Evolutionary conservation across 2,113 vertebrate genomes (phyloP), one percentile per base, ranked within the genome.

Genomic region (Peucedramus taeniatus): DNA sequence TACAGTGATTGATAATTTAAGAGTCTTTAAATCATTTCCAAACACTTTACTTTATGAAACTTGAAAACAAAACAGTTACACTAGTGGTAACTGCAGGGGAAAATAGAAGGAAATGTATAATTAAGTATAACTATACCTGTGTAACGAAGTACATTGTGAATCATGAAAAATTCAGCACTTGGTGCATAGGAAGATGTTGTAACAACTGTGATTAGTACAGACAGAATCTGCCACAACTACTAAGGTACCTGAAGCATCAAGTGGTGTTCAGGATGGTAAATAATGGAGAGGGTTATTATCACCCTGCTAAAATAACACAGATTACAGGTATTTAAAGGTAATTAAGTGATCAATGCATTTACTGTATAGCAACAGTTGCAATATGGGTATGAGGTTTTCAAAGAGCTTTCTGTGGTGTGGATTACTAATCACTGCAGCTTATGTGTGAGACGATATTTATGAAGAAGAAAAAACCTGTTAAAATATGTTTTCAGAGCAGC

Each of bases 1-100:
- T 49, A 86, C 4, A 51, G 60, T 23, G 47, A 74, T 5, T 53
- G 28, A 42, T 75, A 90, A 79, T 91, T 95, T 81, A 61, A 59
- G 30, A 94, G 59, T 45, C 31, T 90, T 95, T 91, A 63, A 79
- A 93, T 45, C 42, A 90, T 40, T 91, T 33, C 20, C 20, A 45
- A 90, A 65, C 12, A 80, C n/a, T 61, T 31, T 44, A 40, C 21
- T 90, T 85, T 40, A 50, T 23, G 33, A 64, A 93, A 90, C 19
- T 80, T 68, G 57, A 56, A 95, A 92, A 77, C 13, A 63, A 47
- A 92, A 11, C 5, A 65, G 45, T 71, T 65, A 56, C 27, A 59
- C 22, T 26, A 68, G 28, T 39, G 61, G 30, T 54, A 70, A 65
- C 10, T 35, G 16, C n/a, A 49, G 33, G n/a, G 6, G 9, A 18